Conservation (phyloP, 2,797 vertebrate genomes). For the Labroides dimidiatus region DNA sequence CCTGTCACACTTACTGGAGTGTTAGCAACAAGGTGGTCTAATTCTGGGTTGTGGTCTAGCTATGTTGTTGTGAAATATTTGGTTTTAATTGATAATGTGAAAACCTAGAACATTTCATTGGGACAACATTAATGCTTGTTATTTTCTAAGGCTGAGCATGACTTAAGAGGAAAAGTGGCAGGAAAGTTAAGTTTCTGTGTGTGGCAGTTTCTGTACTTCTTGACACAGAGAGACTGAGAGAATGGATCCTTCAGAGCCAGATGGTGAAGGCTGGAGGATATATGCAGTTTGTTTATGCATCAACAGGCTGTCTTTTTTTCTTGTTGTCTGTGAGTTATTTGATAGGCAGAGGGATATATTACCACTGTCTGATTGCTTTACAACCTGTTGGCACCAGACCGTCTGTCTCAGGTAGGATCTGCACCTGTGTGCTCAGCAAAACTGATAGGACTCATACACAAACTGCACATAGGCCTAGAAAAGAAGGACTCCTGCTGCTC, state of each 20-base stretch:
- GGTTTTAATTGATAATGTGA: no score
- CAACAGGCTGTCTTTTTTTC: slow-evolving; percentile 40
- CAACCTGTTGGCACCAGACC: slow-evolving; percentile 80
- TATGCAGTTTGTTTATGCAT: slow-evolving; percentile 59
- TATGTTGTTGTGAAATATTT: no score
- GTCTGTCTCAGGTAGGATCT: slow-evolving; percentile 79
- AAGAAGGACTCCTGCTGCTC: slow-evolving; percentile 27
- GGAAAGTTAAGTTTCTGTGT: slow-evolving; percentile 1
- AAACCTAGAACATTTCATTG: no score
- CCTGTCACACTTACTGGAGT: no score
- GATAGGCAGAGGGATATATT: slow-evolving; percentile 67
- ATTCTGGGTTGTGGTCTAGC: no score
- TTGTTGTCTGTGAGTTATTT: slow-evolving; percentile 67
- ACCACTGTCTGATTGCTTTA: slow-evolving; percentile 80
- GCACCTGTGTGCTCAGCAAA: slow-evolving; percentile 63
- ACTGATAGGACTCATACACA: slow-evolving; percentile 50
- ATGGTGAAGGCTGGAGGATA: slow-evolving; percentile 17
- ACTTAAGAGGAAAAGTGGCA: no score
- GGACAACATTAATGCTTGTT: background rate
- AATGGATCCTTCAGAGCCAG: slow-evolving; percentile 38
- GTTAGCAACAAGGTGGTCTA: no score
- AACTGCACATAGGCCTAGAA: slow-evolving; percentile 25
- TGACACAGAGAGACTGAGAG: no score
- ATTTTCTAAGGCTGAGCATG: background rate
- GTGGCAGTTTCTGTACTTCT: slow-evolving; percentile 14